Evolutionary conservation across 2,113 vertebrate species (phyloP).

Genomic region (Sebastes schlegelii): DNA sequence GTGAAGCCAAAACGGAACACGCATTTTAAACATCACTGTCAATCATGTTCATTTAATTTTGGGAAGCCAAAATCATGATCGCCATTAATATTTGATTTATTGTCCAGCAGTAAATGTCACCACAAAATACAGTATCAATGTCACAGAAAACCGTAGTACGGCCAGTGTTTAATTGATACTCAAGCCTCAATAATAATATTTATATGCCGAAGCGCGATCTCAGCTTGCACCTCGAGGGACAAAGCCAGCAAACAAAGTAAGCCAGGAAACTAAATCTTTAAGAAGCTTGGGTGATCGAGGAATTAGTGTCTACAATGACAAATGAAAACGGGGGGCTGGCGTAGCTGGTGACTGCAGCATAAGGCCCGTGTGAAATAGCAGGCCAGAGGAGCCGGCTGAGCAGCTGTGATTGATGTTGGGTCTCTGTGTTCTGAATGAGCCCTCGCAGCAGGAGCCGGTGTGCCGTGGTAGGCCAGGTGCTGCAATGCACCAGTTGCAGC

Average conservation of each 20-base stretch:
- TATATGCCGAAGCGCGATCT: constrained; percentile 21
- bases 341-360: constrained; percentile 61
- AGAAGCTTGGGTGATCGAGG: constrained; percentile 37
- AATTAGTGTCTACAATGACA: constrained; percentile 48
- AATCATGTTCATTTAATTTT: too few relatives aligned
- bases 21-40: too few relatives aligned
- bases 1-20: too few relatives aligned
- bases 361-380: constrained; percentile 41
- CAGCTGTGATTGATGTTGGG: constrained; percentile 77
- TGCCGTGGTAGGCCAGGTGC: constrained; percentile 70
- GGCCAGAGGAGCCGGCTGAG: constrained; percentile 57
- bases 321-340: constrained; percentile 44
- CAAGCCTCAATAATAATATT: neutral
- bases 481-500: constrained; percentile 82
- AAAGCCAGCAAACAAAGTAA: constrained; percentile 20
- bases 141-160: neutral
- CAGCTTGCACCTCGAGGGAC: constrained; percentile 21
- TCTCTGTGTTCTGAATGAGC: constrained; percentile 73
- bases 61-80: too few relatives aligned
- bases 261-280: constrained; percentile 28
- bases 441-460: constrained; percentile 66
- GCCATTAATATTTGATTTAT: too few relatives aligned
- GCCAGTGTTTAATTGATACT: neutral
- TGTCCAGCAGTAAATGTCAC: neutral
- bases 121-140: neutral